phyloP scores from a whole-genome alignment of 2,113 vertebrate genomes.

The Delphinapterus leucas region DNA sequence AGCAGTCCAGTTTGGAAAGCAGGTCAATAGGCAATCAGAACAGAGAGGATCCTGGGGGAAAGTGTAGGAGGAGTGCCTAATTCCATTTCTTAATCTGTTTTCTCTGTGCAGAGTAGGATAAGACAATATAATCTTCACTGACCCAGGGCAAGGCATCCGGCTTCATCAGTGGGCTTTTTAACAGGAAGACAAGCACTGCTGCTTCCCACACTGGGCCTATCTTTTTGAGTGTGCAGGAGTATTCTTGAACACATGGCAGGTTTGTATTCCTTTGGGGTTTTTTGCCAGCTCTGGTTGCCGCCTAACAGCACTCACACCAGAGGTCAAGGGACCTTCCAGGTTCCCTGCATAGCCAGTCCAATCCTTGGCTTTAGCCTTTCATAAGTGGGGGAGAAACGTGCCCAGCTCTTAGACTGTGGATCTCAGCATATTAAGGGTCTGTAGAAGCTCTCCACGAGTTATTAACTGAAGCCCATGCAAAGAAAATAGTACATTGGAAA shows the following conservation, averaged over 20 bases:
- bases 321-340: not conserved
- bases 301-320: conserved; percentile 2
- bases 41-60: not conserved
- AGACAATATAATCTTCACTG: not conserved
- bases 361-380: not conserved
- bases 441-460: not conserved
- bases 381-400: not conserved
- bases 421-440: not conserved
- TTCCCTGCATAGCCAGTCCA: not conserved
- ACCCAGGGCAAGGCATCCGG: not conserved
- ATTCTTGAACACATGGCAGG: not conserved
- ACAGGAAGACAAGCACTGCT: not conserved
- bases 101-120: not conserved
- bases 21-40: not conserved
- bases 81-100: not conserved
- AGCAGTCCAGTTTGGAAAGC: not conserved
- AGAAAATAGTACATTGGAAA: conserved; percentile 56
- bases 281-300: not conserved
- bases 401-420: not conserved
- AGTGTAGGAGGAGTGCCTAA: not conserved
- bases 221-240: not conserved
- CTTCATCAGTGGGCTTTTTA: not conserved
- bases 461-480: conserved; percentile 54
- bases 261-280: not conserved
- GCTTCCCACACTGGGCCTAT: not conserved